Evolutionary conservation across 2,113 vertebrate species (phyloP).

Genomic region (Falco punctatus): DNA sequence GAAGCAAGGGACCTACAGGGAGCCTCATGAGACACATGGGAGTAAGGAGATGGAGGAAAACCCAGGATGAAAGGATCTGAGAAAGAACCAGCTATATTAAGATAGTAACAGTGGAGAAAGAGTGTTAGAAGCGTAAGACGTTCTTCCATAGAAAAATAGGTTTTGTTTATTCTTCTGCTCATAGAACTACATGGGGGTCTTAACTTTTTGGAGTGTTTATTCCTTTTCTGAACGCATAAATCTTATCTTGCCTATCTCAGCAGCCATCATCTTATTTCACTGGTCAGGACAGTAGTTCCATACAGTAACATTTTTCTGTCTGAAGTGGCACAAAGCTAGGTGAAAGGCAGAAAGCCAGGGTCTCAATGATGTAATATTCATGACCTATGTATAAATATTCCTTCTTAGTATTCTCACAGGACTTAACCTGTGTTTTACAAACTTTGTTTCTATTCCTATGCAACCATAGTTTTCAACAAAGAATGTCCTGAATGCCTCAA

Average conservation of each 20-base stretch:
- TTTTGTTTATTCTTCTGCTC: not conserved
- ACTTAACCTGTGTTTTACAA: not conserved
- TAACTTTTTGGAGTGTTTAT: not conserved
- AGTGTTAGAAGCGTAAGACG: not conserved
- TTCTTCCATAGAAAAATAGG: not conserved
- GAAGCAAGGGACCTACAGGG: accelerated
- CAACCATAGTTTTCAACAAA: not conserved
- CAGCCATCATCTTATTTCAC: not conserved
- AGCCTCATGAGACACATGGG: not conserved
- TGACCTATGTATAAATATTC: not conserved
- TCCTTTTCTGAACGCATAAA: not conserved
- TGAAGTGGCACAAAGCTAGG: not conserved
- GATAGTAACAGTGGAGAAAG: not conserved
- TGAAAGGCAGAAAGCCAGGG: not conserved
- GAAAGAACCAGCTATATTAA: not conserved
- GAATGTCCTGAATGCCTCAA: not conserved
- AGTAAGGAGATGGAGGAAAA: not conserved
- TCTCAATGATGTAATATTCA: not conserved
- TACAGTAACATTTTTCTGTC: not conserved
- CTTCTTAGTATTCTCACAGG: not conserved
- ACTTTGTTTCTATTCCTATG: not conserved
- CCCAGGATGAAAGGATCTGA: not conserved
- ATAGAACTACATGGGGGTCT: not conserved
- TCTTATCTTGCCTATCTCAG: not conserved
- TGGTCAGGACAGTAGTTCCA: not conserved